Evolutionary conservation across 2,888 invertebrate genomes (phyloP), one percentile per base, ranked within the genome.

Genomic region (Rambutsinella grinnellia): DNA sequence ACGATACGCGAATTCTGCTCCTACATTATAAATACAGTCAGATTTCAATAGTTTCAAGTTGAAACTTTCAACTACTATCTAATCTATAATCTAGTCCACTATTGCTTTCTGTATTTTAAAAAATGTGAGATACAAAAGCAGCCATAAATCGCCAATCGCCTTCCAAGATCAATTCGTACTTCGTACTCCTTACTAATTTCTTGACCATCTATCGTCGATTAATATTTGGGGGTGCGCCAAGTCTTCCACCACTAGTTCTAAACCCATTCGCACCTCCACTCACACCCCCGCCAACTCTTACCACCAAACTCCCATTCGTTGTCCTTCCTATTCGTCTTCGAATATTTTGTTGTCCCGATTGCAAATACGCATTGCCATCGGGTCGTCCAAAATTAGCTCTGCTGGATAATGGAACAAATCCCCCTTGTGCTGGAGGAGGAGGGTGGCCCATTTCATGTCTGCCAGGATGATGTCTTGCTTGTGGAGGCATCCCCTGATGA

Each of bases 291-390:
- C 79, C 75, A 61, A 80, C 81, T 1, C 82, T 63, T 5, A 82
- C 81, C 3, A 82, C 76, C 19, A 82, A 60, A 8, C 79, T 79
- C 15, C 81, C 81, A 15, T 78, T 76, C 10, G 74, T 68, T 3
- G 78, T 76, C 1, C 79, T 26, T 8, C 76, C 82, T 54, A 82
- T 82, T 19, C 79, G 46, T 44, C 81, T 28, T 10, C 81, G 75
- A 15, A 79, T 57, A 24, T 44, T 61, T n/a, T 54, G 23, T 26
- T n/a, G 13, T 3, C 60, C 67, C 6, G 36, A 28, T 47, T 70
- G 61, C 15, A 66, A 21, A 49, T 78, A 76, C 10, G 53, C 57
- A 27, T 62, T 66, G 0, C 63, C 60, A 28, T 78, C 78, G 0
- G 79, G 69, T 60, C 79, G 19, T 13, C 78, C 79, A 53, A 81